A percentile compares a stretch with the other conserved stretches of the same genome.
Evolutionary conservation across 2,797 vertebrate genomes (phyloP).

Genomic region (Crax fasciolata): DNA sequence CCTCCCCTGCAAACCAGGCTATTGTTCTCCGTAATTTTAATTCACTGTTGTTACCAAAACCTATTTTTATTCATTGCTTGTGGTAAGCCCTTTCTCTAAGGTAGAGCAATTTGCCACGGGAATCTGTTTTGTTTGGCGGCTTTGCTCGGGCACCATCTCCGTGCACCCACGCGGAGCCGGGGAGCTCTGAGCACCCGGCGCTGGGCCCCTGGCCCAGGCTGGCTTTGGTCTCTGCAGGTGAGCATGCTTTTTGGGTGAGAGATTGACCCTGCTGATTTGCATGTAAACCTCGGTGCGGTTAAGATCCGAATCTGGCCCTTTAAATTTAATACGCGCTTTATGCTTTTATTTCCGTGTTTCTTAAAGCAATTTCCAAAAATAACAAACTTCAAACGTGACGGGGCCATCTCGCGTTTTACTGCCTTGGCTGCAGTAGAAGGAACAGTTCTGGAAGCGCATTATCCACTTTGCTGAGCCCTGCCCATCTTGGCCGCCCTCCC

Average conservation of each 20-base stretch:
- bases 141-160: conserved; percentile 46
- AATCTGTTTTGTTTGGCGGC: conserved; percentile 9
- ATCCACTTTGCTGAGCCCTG: conserved; percentile 68
- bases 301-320: conserved; percentile 72
- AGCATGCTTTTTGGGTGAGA: conserved; percentile 19
- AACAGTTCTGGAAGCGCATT: conserved; percentile 70
- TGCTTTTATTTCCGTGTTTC: conserved; percentile 71
- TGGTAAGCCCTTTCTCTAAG: conserved; percentile 71
- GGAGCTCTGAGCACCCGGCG: not conserved
- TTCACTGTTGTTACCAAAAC: conserved; percentile 62
- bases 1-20: conserved; percentile 56
- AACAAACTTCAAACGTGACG: conserved; percentile 71
- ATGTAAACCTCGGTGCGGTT: conserved; percentile 60
- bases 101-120: conserved; percentile 62
- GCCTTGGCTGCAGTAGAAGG: conserved; percentile 67
- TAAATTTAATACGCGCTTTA: conserved; percentile 67
- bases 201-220: not conserved
- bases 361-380: conserved; percentile 74
- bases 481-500: conserved; percentile 52
- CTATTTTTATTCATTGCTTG: conserved; percentile 75
- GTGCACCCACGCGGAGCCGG: conserved; percentile 18
- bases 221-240: conserved; percentile 59
- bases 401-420: conserved; percentile 66
- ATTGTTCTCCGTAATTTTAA: conserved; percentile 77
- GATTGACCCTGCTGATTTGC: conserved; percentile 55